phyloP scores from a whole-genome alignment of 2,113 vertebrate genomes.

The Festucalex cinctus region DNA sequence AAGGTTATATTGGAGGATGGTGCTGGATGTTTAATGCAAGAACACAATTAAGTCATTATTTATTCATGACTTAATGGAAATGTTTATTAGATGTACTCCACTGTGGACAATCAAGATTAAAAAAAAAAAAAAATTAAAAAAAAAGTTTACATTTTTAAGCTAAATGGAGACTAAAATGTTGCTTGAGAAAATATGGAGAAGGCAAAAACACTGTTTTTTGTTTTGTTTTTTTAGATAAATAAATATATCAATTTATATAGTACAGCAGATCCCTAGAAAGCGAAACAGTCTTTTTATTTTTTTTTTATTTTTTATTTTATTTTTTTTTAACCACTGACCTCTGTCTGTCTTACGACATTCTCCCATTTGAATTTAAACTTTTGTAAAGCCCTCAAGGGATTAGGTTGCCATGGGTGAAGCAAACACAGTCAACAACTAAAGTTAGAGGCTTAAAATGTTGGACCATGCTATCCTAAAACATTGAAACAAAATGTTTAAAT shows the following conservation, averaged over 20 bases:
- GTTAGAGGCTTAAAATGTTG: not conserved
- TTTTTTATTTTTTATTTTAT: no score
- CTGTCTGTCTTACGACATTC: not conserved
- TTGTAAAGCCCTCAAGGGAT: not conserved
- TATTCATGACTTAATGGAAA: not conserved
- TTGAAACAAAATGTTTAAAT: no score
- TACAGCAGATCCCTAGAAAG: constrained; percentile 1
- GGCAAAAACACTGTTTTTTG: not conserved
- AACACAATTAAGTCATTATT: not conserved
- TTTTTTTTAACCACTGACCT: not conserved
- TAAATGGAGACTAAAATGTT: not conserved
- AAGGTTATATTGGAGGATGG: not conserved
- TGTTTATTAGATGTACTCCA: not conserved
- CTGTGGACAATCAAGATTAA: not conserved
- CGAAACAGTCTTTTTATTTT: not conserved
- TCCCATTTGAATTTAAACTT: not conserved
- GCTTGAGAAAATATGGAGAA: not conserved
- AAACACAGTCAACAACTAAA: not conserved
- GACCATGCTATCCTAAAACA: not conserved
- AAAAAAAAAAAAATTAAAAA: no score
- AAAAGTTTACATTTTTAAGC: not conserved
- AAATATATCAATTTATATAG: not conserved
- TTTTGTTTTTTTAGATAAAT: no score
- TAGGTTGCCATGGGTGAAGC: not conserved
- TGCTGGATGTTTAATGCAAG: not conserved